Evolutionary conservation across 64 coral and sea anemone species (phyloP).

Genomic region (Stichodactyla helianthus): DNA sequence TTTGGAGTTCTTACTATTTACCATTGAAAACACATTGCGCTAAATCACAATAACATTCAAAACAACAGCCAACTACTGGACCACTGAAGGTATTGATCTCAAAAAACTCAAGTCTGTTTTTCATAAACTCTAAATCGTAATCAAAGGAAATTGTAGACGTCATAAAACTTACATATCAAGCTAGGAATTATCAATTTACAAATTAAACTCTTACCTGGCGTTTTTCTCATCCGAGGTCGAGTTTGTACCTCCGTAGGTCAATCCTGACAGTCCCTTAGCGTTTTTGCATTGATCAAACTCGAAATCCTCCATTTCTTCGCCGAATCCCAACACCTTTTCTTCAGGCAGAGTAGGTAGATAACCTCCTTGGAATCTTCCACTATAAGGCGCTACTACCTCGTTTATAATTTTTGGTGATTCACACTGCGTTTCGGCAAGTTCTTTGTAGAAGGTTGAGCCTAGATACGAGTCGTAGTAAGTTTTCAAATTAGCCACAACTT

Average conservation of each 20-base stretch:
- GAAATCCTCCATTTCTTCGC: constrained; percentile 83
- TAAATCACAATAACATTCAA: background rate
- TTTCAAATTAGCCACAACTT: constrained; percentile 74
- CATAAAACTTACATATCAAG: background rate
- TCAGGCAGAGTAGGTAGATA: constrained; percentile 95
- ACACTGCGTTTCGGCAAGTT: constrained; percentile 54
- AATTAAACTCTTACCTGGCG: constrained; percentile 42
- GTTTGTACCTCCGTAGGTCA: constrained; percentile 33
- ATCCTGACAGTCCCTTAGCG: constrained; percentile 24
- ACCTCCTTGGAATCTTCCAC: constrained; percentile 63
- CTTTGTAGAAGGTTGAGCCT: constrained; percentile 55
- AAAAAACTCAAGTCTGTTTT: background rate
- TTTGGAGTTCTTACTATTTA: background rate
- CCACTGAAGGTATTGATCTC: background rate
- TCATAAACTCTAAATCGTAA: background rate
- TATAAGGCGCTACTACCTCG: constrained; percentile 45
- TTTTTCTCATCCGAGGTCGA: constrained; percentile 59
- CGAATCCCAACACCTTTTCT: constrained; percentile 92
- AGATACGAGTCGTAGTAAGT: constrained; percentile 82
- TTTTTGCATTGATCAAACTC: constrained; percentile 76
- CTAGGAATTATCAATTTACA: background rate
- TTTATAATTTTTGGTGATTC: constrained; percentile 54
- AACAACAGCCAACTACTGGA: background rate
- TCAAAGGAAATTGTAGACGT: background rate
- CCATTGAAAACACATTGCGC: background rate